These are phyloP conservation scores for Forbesichthys papilliferus DNA, from an alignment of 2,113 vertebrate species.

Conservation along the genomic window DNA sequence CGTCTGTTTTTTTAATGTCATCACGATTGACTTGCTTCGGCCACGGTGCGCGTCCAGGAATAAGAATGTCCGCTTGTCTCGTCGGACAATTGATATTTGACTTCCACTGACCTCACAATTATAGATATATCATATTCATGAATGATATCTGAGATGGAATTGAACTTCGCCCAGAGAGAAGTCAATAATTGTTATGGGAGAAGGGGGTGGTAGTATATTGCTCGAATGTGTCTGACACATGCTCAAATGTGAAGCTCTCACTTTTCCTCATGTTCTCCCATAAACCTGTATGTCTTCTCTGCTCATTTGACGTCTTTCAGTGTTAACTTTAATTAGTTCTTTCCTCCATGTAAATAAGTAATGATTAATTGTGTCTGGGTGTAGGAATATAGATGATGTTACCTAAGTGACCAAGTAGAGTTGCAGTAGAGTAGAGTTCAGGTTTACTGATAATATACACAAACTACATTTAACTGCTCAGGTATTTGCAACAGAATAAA, in stretches of 20 bases:
- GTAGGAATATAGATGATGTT: neutral
- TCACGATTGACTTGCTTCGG: neutral
- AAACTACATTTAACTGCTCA: too few species aligned
- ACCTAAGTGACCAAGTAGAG: too few species aligned
- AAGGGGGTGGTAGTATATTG: conserved; percentile 35
- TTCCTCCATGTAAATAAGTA: too few species aligned
- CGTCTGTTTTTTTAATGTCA: neutral
- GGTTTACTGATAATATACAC: too few species aligned
- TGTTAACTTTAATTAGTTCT: neutral
- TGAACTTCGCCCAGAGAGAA: conserved; percentile 46
- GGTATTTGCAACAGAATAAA: too few species aligned
- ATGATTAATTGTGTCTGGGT: neutral
- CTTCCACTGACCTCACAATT: conserved; percentile 57
- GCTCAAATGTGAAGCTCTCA: conserved; percentile 24
- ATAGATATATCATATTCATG: conserved; percentile 63
- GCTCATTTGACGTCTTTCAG: conserved; percentile 20
- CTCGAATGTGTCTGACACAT: conserved; percentile 23
- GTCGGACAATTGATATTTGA: conserved; percentile 58
- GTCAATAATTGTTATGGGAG: conserved; percentile 52
- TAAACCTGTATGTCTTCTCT: conserved; percentile 5
- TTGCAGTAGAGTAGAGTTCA: too few species aligned
- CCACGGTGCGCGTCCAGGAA: neutral
- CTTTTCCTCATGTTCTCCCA: conserved; percentile 2
- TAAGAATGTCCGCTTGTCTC: conserved; percentile 13
- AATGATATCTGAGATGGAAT: conserved; percentile 48